Base-by-base conservation (phyloP, 2,888 invertebrate genomes). In the Latheticus oryzae region DNA sequence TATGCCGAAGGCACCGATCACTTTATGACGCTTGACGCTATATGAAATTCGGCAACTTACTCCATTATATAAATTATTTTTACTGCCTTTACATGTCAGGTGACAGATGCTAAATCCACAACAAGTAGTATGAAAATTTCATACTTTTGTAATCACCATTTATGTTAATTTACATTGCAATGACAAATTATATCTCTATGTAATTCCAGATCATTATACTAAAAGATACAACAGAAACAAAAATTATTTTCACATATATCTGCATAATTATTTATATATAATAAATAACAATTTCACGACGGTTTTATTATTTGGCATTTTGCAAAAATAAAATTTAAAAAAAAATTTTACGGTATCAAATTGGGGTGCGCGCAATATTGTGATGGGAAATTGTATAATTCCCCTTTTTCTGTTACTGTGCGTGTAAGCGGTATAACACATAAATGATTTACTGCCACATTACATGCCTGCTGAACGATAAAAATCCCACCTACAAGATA, bases 1-100 rank as follows among this genome's bases (percentile, higher is more conserved):
- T 76, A 71, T 70, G 75, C 76, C 73, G 66, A 65, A 70, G 77
- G 75, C 76, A 69, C 63, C 71, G 75, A 75, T 73, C 76, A 73
- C 73, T 76, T 76, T 76, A 76, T 74, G 74, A 70, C 66, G 66
- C 72, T 72, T 72, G 70, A 73, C 73, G 73, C 71, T 71, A 69
- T 58, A 54, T 59, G 58, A 60, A 60, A 62, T 60, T 51, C 51
- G 66, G 65, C 66, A 66, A 65, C 67, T 68, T 62, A 65, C 66
- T 63, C 11, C 68, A 70, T 70, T 67, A 68, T 63, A 61, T 58
- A 61, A 69, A 69, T 68, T 68, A 66, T 68, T 65, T 62, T 54
- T 60, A 45, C 35, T n/a, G 19, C n/a, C n/a, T n/a, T n/a, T n/a
- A n/a, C n/a, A n/a, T n/a, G n/a, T n/a, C n/a, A n/a, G n/a, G n/a